Evolutionary conservation across 2,888 invertebrate species (phyloP).

Genomic region (Netelia virgata): DNA sequence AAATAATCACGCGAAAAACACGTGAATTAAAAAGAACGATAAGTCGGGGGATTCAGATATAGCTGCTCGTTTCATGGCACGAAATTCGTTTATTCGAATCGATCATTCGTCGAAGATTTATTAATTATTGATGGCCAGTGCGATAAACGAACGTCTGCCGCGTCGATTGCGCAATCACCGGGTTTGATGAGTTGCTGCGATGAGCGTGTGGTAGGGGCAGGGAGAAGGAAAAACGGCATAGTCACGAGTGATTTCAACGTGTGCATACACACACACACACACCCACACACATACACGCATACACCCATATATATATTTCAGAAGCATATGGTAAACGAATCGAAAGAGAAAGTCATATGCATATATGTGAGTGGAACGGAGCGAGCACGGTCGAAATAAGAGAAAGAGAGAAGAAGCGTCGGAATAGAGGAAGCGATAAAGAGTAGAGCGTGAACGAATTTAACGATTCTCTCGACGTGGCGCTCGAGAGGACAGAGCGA

Average conservation of each 20-base stretch:
- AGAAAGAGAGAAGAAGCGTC: constrained; percentile 53
- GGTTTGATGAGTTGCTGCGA: constrained; percentile 23
- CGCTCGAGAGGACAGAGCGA: constrained; percentile 31
- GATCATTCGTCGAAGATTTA: constrained; percentile 12
- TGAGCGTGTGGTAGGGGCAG: neutral
- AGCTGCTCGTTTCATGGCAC: neutral
- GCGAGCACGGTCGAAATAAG: constrained; percentile 36
- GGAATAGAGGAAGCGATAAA: constrained; percentile 64
- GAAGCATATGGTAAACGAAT: constrained; percentile 52
- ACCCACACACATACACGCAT: neutral
- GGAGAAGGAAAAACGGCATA: neutral
- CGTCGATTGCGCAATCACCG: constrained; percentile 45
- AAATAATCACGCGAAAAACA: neutral
- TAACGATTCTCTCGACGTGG: constrained; percentile 69
- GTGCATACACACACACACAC: neutral
- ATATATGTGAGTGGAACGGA: neutral
- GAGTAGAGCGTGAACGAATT: constrained; percentile 72
- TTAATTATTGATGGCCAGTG: constrained; percentile 20
- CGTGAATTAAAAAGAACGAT: neutral
- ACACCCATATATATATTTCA: neutral
- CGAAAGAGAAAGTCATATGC: constrained; percentile 60
- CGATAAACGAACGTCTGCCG: constrained; percentile 48
- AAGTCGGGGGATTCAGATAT: neutral
- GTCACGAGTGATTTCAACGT: neutral
- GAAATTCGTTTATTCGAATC: constrained; percentile 19